A percentile compares a stretch with the other conserved stretches of the same genome.
Conservation (phyloP, 2,113 vertebrate species). For the Anolis carolinensis region DNA sequence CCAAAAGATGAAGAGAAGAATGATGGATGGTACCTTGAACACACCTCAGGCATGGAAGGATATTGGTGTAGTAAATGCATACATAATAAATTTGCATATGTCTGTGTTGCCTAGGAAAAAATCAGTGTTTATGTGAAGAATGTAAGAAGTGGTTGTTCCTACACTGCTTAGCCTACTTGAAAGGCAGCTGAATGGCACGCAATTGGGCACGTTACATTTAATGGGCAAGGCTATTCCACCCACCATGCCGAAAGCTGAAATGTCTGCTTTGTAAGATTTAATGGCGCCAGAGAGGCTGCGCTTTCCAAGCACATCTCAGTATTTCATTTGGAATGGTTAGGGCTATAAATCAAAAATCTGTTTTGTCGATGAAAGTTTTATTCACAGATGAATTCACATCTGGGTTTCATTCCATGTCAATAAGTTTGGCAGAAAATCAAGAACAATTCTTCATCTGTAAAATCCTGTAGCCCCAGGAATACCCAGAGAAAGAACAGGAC, state of each 20-base stretch:
- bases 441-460: neutral
- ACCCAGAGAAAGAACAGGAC: conserved; percentile 11
- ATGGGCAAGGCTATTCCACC: neutral
- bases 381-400: conserved; percentile 5
- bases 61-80: neutral
- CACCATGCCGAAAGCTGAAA: neutral
- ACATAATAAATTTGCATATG: neutral
- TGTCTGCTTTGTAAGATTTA: neutral
- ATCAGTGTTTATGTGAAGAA: neutral
- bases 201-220: neutral
- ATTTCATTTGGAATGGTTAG: neutral
- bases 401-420: neutral
- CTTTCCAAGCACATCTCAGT: neutral
- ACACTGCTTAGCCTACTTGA: neutral
- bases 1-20: too few relatives aligned
- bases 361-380: neutral
- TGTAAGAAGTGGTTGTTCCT: neutral
- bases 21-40: neutral
- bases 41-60: neutral
- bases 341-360: neutral
- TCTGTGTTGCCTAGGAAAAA: neutral
- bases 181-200: neutral
- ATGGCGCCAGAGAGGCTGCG: too few relatives aligned
- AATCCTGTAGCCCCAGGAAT: neutral
- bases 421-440: conserved; percentile 2